Percentiles rank a stretch among this genome's conserved stretches.
phyloP scores from a whole-genome alignment of 2,888 invertebrate genomes.

The Pharmacophagus antenor region DNA sequence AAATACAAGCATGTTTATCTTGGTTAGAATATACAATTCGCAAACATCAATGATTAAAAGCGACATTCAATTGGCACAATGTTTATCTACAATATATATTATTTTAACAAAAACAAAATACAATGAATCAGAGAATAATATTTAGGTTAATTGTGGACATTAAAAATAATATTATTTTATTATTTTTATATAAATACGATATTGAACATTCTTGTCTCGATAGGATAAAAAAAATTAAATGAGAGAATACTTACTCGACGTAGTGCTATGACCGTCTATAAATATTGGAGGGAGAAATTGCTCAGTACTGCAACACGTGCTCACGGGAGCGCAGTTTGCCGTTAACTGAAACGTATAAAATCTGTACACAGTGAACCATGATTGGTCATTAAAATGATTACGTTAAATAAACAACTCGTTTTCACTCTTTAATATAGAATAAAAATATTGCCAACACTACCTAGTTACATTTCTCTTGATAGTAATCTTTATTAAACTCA shows the following conservation, averaged over 20 bases:
- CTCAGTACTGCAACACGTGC: conserved; percentile 31
- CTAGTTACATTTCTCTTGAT: neutral
- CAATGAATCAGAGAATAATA: neutral
- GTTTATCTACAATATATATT: neutral
- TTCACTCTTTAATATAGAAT: conserved; percentile 1
- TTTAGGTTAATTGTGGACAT: too few species aligned
- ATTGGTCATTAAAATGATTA: conserved; percentile 1
- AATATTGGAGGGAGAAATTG: conserved; percentile 42
- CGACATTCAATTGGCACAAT: neutral
- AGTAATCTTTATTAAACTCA: neutral
- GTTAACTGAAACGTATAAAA: conserved; percentile 20
- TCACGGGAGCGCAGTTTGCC: conserved; percentile 11
- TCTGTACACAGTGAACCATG: conserved; percentile 4
- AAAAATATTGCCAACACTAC: neutral
- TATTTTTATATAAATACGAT: neutral
- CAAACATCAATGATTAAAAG: neutral
- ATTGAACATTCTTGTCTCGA: neutral
- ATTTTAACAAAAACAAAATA: neutral
- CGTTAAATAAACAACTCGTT: conserved; percentile 9
- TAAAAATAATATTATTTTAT: neutral
- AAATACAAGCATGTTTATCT: neutral
- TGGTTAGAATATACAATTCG: neutral
- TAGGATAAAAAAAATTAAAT: neutral
- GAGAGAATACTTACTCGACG: conserved; percentile 25
- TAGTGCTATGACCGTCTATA: conserved; percentile 30